Base-by-base conservation (phyloP, 1,140 invertebrate genomes). In the Drosophila neocordata region DNA sequence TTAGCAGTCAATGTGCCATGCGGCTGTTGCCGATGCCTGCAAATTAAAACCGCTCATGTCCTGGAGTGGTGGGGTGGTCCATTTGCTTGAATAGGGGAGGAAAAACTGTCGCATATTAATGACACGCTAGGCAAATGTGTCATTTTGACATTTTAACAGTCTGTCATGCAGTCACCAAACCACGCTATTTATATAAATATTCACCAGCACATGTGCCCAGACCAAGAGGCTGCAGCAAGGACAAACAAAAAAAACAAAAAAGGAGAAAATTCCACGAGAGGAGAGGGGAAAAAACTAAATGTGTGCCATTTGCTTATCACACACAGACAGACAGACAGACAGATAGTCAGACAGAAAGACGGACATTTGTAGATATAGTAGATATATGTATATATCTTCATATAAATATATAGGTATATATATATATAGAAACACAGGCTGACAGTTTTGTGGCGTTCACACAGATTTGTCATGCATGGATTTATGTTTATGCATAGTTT, bases 101-200 rank as follows among this genome's bases (percentile, higher is more conserved):
- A 22, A 18, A 75, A 72, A 69, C 82, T 88, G 83, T 88, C 75
- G 83, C 83, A 88, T 88, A 87, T 87, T 87, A 87, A 87, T 87
- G 83, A 88, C 84, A 88, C 79, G 79, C 84, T 88, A 88, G 83
- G 83, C 83, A 88, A 88, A 88, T 88, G 79, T 88, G 83, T 88
- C 83, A 88, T 88, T 87, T 88, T 88, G 83, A 88, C 83, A 83
- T 88, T 88, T 88, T 83, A 88, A 88, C 83, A 88, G 83, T 88
- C 83, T 88, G 83, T 88, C 83, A 88, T 88, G 79, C 83, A 88
- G 75, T 88, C 83, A 73, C 79, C 76, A 68, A 88, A 89, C 83
- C 83, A 83, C 84, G 77, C 72, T 71, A 88, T 87, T 81, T 85
- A 74, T 81, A 88, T 64, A 73, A 76, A 74, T 63, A 70, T 69